Base-by-base conservation (phyloP, 2,113 vertebrate species). In the Upupa epops region DNA sequence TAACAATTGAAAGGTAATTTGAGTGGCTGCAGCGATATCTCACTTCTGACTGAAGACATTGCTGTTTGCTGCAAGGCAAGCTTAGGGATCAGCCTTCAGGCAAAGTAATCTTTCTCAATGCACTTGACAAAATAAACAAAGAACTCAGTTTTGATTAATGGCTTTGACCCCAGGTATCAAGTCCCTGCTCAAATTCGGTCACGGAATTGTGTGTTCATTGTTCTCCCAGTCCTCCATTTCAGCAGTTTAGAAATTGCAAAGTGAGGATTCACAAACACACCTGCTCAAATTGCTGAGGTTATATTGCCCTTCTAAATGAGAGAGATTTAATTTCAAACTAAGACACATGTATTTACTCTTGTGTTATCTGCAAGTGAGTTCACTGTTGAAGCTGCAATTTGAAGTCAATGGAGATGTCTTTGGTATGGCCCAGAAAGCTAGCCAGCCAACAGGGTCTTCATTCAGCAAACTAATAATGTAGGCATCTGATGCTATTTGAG, bases 111-210 rank as follows among this genome's bases (percentile, higher is more conserved):
- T 77, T 88, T 75, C 52, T 83, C 82, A 77, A 28, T 83, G 82
- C 68, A 31, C 72, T 48, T 91, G 89, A 92, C 91, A 93, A 92
- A 94, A 94, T 22, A 78, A 91, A 86, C 89, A 91, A 94, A 95
- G 56, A n/a, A 83, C 34, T 89, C 7, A 1, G 37, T 55, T 79
- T 52, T 89, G 88, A 89, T 95, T 94, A 92, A 95, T 83, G 75
- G 70, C 56, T 95, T 88, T 91, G 78, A 76, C 65, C 48, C 58
- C 48, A 52, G 77, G 60, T 66, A 94, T 89, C 82, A 76, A 80
- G 48, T 83, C 42, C 17, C 32, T 68, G 34, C 48, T 91, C 37
- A 83, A 66, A 88, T 63, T 77, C 68, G 55, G n/a, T 77, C 26
- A 49, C 48, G 29, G 45, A 59, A 76, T 59, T 36, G 63, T 73